These are phyloP conservation scores for Uromys caudimaculatus DNA, from an alignment of 2,797 vertebrate genomes.

Conservation along the genomic window DNA sequence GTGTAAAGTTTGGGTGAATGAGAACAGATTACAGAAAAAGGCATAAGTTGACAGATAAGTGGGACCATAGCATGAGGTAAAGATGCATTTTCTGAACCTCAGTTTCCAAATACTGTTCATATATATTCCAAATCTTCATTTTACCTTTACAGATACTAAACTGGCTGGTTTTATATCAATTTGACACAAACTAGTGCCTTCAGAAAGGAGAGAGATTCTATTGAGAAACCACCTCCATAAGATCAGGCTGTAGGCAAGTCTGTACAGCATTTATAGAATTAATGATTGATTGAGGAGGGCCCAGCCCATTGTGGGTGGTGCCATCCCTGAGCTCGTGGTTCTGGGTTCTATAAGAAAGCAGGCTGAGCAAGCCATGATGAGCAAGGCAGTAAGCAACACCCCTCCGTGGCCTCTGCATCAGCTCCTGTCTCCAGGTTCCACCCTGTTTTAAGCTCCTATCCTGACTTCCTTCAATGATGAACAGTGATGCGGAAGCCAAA, in stretches of 20 bases:
- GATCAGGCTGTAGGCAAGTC: neutral
- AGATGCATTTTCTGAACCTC: neutral
- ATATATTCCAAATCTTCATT: neutral
- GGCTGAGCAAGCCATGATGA: neutral
- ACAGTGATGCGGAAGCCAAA: neutral
- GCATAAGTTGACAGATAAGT: neutral
- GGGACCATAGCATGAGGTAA: neutral
- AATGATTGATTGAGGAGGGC: neutral
- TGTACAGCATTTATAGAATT: neutral
- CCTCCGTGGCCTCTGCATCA: neutral
- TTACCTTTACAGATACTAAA: neutral
- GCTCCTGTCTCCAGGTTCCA: neutral
- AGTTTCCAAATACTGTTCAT: neutral
- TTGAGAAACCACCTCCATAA: neutral
- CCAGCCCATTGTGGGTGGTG: neutral
- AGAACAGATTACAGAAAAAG: neutral
- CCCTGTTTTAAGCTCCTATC: neutral
- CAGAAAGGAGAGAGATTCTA: neutral
- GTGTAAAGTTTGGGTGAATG: neutral
- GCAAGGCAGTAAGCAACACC: neutral
- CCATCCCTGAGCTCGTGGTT: neutral
- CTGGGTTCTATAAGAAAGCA: neutral
- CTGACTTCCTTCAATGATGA: neutral
- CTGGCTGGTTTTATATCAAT: neutral
- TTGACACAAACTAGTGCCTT: neutral